Conservation (phyloP, 2,113 vertebrate genomes). For the Microcebus jonahi region DNA sequence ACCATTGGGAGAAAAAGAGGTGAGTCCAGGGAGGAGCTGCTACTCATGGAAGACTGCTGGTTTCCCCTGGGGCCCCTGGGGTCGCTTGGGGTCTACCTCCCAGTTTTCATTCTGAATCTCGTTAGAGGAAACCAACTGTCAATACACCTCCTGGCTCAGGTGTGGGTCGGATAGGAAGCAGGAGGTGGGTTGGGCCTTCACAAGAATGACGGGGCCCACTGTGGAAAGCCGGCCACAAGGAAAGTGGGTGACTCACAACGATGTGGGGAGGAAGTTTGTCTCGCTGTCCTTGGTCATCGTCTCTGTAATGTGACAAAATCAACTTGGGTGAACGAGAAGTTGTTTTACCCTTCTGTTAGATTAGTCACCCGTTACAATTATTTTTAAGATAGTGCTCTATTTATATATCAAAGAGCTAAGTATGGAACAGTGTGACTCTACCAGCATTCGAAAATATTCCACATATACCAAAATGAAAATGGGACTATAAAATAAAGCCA, state of each 20-base stretch:
- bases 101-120: neutral
- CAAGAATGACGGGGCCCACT: neutral
- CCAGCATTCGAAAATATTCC: conserved; percentile 20
- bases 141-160: neutral
- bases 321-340: neutral
- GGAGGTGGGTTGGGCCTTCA: neutral
- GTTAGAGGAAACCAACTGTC: neutral
- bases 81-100: neutral
- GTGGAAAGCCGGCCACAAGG: neutral
- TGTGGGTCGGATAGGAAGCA: neutral
- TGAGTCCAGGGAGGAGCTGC: neutral
- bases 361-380: conserved; percentile 60
- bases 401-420: conserved; percentile 54
- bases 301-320: neutral
- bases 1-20: neutral
- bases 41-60: neutral
- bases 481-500: conserved; percentile 1
- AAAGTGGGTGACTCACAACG: neutral
- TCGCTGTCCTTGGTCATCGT: neutral
- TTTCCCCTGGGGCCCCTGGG: neutral
- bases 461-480: conserved; percentile 32
- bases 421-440: neutral
- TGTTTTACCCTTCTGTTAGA: neutral
- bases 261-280: neutral
- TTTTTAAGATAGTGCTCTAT: conserved; percentile 65